These are phyloP conservation scores for Micoletzkya japonica DNA, from an alignment of 2,888 invertebrate species.

Conservation along the genomic window DNA sequence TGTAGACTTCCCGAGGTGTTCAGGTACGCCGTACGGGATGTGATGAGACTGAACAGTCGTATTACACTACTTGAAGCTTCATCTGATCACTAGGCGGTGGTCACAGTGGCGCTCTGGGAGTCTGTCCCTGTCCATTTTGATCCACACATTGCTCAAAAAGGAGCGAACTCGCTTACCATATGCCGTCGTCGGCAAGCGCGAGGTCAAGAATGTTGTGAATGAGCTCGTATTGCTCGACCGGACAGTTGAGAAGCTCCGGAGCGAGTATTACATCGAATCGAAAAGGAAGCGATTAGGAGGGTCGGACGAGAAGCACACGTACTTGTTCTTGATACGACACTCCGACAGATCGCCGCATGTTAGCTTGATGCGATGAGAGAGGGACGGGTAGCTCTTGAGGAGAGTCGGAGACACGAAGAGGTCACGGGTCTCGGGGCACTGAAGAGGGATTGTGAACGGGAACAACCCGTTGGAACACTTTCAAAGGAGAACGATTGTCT, in stretches of 20 bases:
- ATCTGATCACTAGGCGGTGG: no score
- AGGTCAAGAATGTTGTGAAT: conserved; percentile 52
- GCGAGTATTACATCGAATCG: conserved; percentile 58
- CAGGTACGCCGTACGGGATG: conserved; percentile 51
- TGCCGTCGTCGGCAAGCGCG: conserved; percentile 49
- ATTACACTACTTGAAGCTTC: not conserved
- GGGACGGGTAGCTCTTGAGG: not conserved
- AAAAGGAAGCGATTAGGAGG: not conserved
- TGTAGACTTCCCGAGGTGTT: conserved; percentile 47
- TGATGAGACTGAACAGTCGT: conserved; percentile 55
- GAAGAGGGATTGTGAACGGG: not conserved
- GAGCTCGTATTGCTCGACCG: conserved; percentile 43
- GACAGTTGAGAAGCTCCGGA: conserved; percentile 52
- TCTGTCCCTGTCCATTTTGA: no score
- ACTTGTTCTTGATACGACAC: conserved; percentile 8
- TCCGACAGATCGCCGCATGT: conserved; percentile 8
- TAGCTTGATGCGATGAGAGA: conserved; percentile 1
- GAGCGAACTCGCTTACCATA: conserved; percentile 59
- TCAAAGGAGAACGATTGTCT: no score
- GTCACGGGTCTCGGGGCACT: not conserved
- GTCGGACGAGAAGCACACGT: not conserved
- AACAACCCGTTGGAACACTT: no score
- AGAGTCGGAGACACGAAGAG: conserved; percentile 19
- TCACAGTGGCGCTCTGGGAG: no score
- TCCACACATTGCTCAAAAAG: no score